Percentiles rank a stretch among this genome's conserved stretches.
These are phyloP conservation scores for Notoglanidium macrostoma DNA, from an alignment of 2,797 vertebrate species.

Conservation along the genomic window DNA sequence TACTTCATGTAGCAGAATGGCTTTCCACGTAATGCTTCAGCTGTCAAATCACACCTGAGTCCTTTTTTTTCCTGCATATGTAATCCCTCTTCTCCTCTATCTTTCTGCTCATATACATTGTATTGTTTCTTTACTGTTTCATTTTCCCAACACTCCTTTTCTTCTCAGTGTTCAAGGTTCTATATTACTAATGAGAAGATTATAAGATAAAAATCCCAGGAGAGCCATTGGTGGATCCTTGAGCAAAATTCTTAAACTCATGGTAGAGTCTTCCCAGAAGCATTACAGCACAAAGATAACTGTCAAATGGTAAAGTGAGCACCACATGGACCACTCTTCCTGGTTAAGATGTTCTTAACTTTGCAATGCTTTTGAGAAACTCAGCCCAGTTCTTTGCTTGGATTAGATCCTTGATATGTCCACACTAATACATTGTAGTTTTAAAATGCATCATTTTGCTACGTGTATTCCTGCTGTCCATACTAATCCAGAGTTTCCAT, in stretches of 20 bases:
- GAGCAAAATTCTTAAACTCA: not conserved
- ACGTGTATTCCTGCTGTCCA: too few relatives aligned
- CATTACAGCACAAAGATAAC: not conserved
- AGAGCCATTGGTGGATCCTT: not conserved
- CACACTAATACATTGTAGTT: too few relatives aligned
- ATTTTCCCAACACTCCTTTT: not conserved
- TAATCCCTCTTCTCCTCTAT: not conserved
- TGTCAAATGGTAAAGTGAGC: not conserved
- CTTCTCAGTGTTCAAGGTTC: not conserved
- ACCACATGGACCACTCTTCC: not conserved
- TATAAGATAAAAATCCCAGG: not conserved
- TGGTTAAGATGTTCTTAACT: too few relatives aligned
- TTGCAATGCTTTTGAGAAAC: not conserved
- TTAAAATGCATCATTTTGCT: too few relatives aligned
- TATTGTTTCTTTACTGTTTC: not conserved
- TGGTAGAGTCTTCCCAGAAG: not conserved
- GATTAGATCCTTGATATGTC: too few relatives aligned
- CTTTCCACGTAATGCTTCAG: not conserved
- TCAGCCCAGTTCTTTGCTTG: not conserved
- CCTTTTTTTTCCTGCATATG: not conserved
- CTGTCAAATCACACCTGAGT: not conserved
- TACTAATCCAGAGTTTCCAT: too few relatives aligned
- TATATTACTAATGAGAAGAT: not conserved
- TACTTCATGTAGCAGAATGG: not conserved
- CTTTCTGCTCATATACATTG: too few relatives aligned